Conservation (phyloP, 2,113 vertebrate species). For the Picathartes gymnocephalus region DNA sequence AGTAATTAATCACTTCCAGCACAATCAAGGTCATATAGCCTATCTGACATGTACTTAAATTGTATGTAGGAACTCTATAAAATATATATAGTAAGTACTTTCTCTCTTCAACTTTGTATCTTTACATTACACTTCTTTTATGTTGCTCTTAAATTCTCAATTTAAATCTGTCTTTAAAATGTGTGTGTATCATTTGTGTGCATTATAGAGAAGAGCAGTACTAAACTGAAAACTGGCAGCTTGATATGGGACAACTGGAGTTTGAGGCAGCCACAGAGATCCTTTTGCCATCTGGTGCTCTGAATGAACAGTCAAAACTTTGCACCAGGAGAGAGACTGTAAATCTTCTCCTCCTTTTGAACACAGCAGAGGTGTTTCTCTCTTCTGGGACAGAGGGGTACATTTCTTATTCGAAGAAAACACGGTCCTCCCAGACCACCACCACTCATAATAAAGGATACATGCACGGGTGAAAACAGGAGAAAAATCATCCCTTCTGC, state of each 20-base stretch:
- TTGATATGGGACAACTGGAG: background rate
- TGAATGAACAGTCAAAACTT: background rate
- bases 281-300: background rate
- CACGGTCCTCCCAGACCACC: background rate
- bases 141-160: background rate
- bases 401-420: background rate
- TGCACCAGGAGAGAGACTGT: background rate
- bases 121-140: constrained; percentile 12
- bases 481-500: background rate
- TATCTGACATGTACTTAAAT: background rate
- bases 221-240: background rate
- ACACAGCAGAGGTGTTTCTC: background rate
- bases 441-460: background rate
- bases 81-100: background rate
- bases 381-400: background rate
- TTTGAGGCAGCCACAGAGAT: background rate
- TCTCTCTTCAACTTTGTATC: background rate
- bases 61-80: background rate
- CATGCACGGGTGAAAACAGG: background rate
- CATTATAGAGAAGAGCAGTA: background rate
- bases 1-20: background rate
- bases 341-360: background rate
- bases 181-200: background rate
- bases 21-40: background rate
- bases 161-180: constrained; percentile 2